Conservation (phyloP, 92 coral and sea anemone species). For the Scolanthus callimorphus region DNA sequence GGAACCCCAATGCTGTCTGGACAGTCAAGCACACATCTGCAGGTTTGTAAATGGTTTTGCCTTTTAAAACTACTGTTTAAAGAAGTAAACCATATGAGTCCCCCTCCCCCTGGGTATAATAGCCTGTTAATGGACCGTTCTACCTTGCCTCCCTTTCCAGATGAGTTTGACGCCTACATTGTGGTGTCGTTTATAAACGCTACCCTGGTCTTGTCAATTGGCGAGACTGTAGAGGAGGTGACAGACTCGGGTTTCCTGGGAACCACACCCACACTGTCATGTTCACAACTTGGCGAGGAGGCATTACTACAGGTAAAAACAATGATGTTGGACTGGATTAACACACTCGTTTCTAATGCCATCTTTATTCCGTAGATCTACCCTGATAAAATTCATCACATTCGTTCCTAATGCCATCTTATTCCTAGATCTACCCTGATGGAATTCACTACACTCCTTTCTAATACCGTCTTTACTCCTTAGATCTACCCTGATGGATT, state of each 20-base stretch:
- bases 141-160: no score
- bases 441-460: conserved; percentile 94
- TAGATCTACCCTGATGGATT: no score
- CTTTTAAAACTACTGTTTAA: no score
- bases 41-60: conserved; percentile 35
- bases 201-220: conserved; percentile 94
- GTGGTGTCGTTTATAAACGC: conserved; percentile 98
- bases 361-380: conserved; percentile 74
- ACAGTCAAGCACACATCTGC: conserved; percentile 75
- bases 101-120: no score
- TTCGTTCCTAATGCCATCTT: no score
- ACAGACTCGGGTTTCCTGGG: conserved; percentile 99
- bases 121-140: no score
- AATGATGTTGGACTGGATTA: conserved; percentile 89
- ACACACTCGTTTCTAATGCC: no score
- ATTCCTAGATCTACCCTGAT: conserved; percentile 86
- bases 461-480: no score
- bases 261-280: conserved; percentile 95
- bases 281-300: conserved; percentile 94
- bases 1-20: conserved; percentile 99
- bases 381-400: conserved; percentile 96
- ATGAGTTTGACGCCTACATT: conserved; percentile 92
- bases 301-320: conserved; percentile 87
- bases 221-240: conserved; percentile 98
- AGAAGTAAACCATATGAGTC: no score